phyloP scores from a whole-genome alignment of 2,113 vertebrate genomes.

The Capreolus pygargus region DNA sequence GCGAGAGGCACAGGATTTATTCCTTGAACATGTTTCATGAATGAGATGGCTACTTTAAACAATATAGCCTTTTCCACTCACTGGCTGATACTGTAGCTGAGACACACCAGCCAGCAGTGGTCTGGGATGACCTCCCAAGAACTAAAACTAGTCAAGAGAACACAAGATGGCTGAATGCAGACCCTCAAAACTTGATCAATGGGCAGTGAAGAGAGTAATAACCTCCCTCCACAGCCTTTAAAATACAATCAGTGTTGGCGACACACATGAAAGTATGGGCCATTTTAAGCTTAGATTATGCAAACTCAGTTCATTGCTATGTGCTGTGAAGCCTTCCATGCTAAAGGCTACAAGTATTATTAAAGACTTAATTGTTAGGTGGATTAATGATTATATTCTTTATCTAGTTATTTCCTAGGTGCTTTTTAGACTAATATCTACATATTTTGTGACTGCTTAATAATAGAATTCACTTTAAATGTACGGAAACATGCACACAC shows the following conservation, averaged over 20 bases:
- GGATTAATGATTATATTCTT: slow-evolving; percentile 56
- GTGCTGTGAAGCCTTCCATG: slow-evolving; percentile 9
- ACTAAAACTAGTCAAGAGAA: slow-evolving; percentile 20
- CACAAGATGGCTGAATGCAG: background rate
- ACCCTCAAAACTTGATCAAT: background rate
- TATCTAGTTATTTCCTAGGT: slow-evolving; percentile 61
- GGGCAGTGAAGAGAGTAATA: background rate
- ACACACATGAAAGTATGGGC: slow-evolving; percentile 2
- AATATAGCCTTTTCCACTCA: background rate
- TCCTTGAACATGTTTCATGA: background rate
- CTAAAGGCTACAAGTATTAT: slow-evolving; percentile 8
- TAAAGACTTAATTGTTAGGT: slow-evolving; percentile 58
- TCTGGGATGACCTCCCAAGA: background rate
- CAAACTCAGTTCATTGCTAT: slow-evolving; percentile 44
- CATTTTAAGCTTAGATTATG: slow-evolving; percentile 48
- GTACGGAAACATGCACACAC: background rate
- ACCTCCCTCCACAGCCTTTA: slow-evolving; percentile 23
- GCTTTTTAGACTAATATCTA: slow-evolving; percentile 39
- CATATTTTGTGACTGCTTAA: slow-evolving; percentile 58
- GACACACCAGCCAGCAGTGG: background rate
- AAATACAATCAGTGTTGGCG: slow-evolving; percentile 29
- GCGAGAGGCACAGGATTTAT: too few relatives aligned
- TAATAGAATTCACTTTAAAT: slow-evolving; percentile 44
- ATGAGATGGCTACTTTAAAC: background rate
- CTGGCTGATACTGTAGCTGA: background rate